Conservation (phyloP, 2,888 invertebrate species). For the Dolichopus griseipennis region DNA sequence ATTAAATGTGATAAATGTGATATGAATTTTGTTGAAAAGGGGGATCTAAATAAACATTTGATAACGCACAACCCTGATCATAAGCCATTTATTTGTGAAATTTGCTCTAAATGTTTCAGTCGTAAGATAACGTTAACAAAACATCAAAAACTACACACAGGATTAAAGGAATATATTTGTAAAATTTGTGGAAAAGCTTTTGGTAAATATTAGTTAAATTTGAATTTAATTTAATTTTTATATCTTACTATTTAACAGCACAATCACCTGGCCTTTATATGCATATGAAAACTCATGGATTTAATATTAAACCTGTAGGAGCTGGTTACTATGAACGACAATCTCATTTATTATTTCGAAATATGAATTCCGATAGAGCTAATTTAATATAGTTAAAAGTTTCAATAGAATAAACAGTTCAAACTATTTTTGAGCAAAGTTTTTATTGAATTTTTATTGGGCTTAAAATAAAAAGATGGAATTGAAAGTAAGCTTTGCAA, state of each 20-base stretch:
- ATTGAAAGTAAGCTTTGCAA: too few relatives aligned
- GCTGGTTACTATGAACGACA: slow-evolving; percentile 10
- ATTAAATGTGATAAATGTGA: slow-evolving; percentile 16
- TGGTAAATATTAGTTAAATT: not conserved
- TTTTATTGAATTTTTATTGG: too few relatives aligned
- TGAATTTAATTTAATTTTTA: not conserved
- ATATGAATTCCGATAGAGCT: slow-evolving; percentile 3
- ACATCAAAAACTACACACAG: slow-evolving; percentile 18
- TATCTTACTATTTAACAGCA: not conserved
- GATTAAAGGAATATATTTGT: slow-evolving; percentile 26
- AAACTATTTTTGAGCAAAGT: too few relatives aligned
- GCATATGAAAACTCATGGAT: slow-evolving; percentile 11
- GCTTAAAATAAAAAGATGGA: too few relatives aligned
- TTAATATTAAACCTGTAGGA: slow-evolving; percentile 9
- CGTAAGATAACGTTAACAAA: slow-evolving; percentile 14
- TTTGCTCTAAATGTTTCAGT: slow-evolving; percentile 16
- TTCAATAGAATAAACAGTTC: too few relatives aligned
- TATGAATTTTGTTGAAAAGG: slow-evolving; percentile 15
- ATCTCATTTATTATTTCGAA: slow-evolving; percentile 9
- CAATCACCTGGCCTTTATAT: slow-evolving; percentile 2
- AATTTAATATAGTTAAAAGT: not conserved
- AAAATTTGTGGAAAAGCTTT: slow-evolving; percentile 18
- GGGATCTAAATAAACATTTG: slow-evolving; percentile 10
- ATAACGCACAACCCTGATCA: slow-evolving; percentile 14
- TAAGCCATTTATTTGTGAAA: slow-evolving; percentile 16